These are phyloP conservation scores for Thripadectes ignobilis DNA, from an alignment of 2,797 vertebrate species.

Conservation along the genomic window DNA sequence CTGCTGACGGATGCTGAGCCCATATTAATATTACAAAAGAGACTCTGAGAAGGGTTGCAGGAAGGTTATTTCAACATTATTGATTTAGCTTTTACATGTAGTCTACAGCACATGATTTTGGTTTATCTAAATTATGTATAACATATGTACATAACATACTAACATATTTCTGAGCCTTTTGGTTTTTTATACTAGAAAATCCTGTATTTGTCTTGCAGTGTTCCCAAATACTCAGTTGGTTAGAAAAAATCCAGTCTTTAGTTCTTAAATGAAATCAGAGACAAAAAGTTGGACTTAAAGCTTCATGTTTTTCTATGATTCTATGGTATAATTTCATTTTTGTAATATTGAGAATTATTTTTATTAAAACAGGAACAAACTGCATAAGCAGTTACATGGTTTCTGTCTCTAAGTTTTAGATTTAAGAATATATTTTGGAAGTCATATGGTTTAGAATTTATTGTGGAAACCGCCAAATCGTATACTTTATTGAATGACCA, in stretches of 20 bases:
- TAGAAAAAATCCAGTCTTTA: background rate
- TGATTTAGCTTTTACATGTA: background rate
- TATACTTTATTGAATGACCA: background rate
- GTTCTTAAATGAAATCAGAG: background rate
- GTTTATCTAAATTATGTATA: background rate
- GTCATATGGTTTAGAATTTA: background rate
- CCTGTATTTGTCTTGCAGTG: background rate
- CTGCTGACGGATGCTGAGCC: accelerated
- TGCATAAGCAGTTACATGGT: background rate
- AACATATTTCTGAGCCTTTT: background rate
- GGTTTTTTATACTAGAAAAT: background rate
- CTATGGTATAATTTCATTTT: background rate
- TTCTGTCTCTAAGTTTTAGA: background rate
- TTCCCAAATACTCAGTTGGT: background rate
- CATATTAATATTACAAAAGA: background rate
- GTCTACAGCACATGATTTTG: background rate
- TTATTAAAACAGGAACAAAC: background rate
- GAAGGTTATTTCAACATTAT: background rate
- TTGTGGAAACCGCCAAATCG: background rate
- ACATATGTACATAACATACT: background rate
- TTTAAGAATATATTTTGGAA: background rate
- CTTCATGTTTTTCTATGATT: background rate
- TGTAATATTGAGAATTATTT: background rate
- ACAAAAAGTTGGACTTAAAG: background rate
- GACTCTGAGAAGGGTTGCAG: background rate